Base-by-base conservation (phyloP, 2,797 vertebrate species). In the Adrianichthys oophorus region DNA sequence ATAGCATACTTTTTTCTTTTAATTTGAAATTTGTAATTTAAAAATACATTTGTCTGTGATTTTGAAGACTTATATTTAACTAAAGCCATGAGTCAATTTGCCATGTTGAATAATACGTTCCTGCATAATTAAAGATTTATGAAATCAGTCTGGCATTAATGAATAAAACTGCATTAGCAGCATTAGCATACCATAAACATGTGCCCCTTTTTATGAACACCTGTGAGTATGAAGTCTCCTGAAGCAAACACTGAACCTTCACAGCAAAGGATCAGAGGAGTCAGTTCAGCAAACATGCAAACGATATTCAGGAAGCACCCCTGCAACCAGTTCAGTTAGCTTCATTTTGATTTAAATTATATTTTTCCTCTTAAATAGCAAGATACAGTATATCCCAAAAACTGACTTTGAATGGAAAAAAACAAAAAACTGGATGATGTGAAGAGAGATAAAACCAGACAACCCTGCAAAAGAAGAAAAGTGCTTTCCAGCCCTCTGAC, bases 381-480 rank as follows among this genome's bases (percentile, higher is more conserved):
- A 79, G 79, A 82, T 83, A 87, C 79, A 79, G 56, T 21, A 21
- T 21, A 21, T 21, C 81, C 70, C 16, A 65, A 47, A 46, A 55
- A 46, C 65, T 78, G 79, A 70, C 70, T 70, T 78, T 57, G 65
- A 78, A 73, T 73, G 71, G 62, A 72, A 41, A 62, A 59, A 19
- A 71, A 75, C 59, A 24, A 24, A 47, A 51, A 19, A 40, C 57
- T 50, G 76, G 83, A 73, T 74, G 71, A 80, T 73, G 76, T 58
- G 66, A 71, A 65, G 75, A 72, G 76, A 85, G 74, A 80, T 72
- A 59, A 72, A 83, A 68, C 68, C 74, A 65, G 74, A 72, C 77
- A 48, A 63, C 79, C 14, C 10, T 64, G 70, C 52, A 69, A 79
- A 70, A 59, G 49, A 53, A 75, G 61, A 71, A 70, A 68, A 62